These are phyloP conservation scores for Coregonus sp. DNA, from an alignment of 2,797 vertebrate genomes.

Conservation along the genomic window DNA sequence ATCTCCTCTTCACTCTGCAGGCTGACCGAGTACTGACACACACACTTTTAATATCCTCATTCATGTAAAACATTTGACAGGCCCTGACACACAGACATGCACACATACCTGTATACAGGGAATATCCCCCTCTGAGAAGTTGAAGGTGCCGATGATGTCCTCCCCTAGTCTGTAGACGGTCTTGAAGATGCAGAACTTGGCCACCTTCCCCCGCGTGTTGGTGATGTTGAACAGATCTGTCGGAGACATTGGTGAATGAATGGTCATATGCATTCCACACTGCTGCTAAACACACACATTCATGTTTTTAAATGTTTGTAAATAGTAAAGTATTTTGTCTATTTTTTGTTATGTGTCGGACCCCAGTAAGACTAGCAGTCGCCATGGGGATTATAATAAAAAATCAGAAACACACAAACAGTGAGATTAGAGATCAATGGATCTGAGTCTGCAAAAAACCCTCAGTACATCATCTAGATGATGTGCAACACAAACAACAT, in stretches of 20 bases:
- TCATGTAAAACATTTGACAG: background rate
- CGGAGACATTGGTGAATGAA: constrained; percentile 68
- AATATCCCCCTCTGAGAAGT: constrained; percentile 93
- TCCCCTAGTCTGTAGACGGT: constrained; percentile 94
- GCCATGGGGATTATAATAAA: too few relatives aligned
- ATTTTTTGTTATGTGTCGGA: too few relatives aligned
- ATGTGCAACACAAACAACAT: background rate
- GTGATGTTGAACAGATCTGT: constrained; percentile 94
- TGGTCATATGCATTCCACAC: background rate
- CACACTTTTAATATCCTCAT: background rate
- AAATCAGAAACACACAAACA: background rate
- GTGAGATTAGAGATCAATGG: background rate
- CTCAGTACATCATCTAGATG: background rate
- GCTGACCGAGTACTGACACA: constrained; percentile 86
- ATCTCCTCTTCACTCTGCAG: constrained; percentile 95
- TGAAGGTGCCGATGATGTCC: constrained; percentile 93
- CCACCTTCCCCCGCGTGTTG: constrained; percentile 91
- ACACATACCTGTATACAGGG: constrained; percentile 89
- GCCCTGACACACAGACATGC: background rate
- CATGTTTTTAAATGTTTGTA: too few relatives aligned
- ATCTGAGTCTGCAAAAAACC: background rate
- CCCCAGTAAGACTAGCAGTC: too few relatives aligned
- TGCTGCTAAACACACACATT: background rate
- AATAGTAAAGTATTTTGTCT: too few relatives aligned
- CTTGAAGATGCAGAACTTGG: constrained; percentile 97